Conservation (phyloP, 2,797 vertebrate species). For the Tympanoctomys barrerae region DNA sequence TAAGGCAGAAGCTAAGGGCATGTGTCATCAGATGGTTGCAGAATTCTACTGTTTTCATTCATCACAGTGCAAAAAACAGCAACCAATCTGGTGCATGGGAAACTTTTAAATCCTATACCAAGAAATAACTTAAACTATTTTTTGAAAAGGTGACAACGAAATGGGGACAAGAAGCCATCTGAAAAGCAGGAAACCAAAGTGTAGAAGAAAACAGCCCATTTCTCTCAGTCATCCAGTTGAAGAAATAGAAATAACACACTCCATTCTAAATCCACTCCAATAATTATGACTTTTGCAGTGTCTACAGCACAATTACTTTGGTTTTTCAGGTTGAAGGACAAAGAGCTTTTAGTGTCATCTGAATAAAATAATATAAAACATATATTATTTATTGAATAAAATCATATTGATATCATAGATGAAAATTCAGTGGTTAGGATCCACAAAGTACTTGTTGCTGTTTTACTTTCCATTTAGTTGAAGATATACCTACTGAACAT, state of each 20-base stretch:
- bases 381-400: too few relatives aligned
- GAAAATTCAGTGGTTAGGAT: background rate
- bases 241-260: background rate
- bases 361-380: background rate
- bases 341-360: background rate
- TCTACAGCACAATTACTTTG: background rate
- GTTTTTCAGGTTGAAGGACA: background rate
- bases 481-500: background rate
- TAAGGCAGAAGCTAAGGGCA: background rate
- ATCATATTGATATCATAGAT: background rate
- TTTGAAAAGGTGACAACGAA: background rate
- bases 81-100: background rate
- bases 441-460: background rate
- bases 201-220: background rate
- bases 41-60: background rate
- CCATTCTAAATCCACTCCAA: background rate
- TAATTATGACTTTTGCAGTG: background rate
- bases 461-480: constrained; percentile 31
- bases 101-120: background rate
- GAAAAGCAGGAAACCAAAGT: background rate
- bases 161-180: background rate
- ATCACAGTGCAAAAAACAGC: background rate
- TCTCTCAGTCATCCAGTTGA: constrained; percentile 15
- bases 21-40: background rate
- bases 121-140: background rate